Evolutionary conservation across 2,797 vertebrate genomes (phyloP).

Genomic region (Gymnoscopelus microlampas): DNA sequence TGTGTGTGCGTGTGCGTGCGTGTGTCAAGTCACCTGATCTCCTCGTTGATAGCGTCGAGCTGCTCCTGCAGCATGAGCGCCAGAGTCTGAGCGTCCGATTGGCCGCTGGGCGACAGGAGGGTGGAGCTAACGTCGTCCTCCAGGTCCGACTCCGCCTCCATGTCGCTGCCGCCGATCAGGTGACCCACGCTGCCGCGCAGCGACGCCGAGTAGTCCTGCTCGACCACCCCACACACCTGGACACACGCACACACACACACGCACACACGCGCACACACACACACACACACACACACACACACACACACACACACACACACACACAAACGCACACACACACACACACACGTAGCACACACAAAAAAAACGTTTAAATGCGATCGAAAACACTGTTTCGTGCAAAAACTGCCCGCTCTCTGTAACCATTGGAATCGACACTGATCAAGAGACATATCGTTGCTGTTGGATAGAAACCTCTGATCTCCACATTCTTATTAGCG

Average conservation of each 20-base stretch:
- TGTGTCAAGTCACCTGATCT: conserved; percentile 87
- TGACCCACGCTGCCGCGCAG: conserved; percentile 85
- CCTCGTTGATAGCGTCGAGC: conserved; percentile 95
- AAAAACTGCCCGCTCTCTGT: no score
- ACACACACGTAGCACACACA: no score
- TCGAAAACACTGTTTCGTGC: no score
- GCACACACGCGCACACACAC: neutral
- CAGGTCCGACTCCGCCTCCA: conserved; percentile 88
- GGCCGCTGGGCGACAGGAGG: conserved; percentile 89
- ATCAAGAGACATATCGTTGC: no score
- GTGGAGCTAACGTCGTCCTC: conserved; percentile 91
- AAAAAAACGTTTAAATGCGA: neutral
- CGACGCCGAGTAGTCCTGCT: conserved; percentile 89
- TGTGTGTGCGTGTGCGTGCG: conserved; percentile 17
- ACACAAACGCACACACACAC: neutral
- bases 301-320: neutral
- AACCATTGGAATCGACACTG: no score
- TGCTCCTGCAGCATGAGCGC: conserved; percentile 97
- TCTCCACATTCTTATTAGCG: no score
- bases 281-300: neutral
- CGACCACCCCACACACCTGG: conserved; percentile 75
- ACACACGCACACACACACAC: conserved; percentile 8
- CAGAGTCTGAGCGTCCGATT: conserved; percentile 93
- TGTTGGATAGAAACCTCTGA: no score
- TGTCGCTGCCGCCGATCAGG: conserved; percentile 84